Evolutionary conservation across 2,113 vertebrate genomes (phyloP).

Genomic region (Sitta europaea): DNA sequence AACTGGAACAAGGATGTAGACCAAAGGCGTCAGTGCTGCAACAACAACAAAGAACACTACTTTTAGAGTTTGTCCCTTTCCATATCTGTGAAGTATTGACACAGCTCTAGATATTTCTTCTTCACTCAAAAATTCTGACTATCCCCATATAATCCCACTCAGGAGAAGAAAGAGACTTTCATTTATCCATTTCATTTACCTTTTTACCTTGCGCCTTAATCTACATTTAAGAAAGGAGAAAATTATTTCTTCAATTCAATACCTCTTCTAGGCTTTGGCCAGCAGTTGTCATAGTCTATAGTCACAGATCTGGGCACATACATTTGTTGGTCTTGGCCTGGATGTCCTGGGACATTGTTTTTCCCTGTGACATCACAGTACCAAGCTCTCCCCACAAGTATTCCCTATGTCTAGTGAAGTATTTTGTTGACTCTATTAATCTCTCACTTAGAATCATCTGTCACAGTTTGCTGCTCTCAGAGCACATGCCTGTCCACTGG

Average conservation of each 20-base stretch:
- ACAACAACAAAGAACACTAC: not conserved
- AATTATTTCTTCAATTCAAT: not conserved
- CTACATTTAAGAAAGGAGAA: not conserved
- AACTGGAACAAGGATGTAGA: slow-evolving; percentile 7
- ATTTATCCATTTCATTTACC: not conserved
- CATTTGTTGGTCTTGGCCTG: not conserved
- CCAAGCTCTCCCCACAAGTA: not conserved
- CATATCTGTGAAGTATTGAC: not conserved
- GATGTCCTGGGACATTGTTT: not conserved
- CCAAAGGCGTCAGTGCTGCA: not conserved
- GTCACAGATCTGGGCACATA: not conserved
- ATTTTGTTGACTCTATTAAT: not conserved
- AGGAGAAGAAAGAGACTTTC: too few relatives aligned
- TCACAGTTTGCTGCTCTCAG: not conserved
- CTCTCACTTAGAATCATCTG: not conserved
- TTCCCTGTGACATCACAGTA: not conserved
- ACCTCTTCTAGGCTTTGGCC: not conserved
- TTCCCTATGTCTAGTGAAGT: not conserved
- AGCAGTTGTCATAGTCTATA: not conserved
- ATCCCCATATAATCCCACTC: not conserved
- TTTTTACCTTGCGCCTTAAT: not conserved
- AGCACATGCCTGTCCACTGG: not conserved
- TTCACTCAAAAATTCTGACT: not conserved
- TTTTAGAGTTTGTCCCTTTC: not conserved
- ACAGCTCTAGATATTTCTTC: not conserved